phyloP scores from a whole-genome alignment of 2,113 vertebrate genomes.

The Mesitornis unicolor region DNA sequence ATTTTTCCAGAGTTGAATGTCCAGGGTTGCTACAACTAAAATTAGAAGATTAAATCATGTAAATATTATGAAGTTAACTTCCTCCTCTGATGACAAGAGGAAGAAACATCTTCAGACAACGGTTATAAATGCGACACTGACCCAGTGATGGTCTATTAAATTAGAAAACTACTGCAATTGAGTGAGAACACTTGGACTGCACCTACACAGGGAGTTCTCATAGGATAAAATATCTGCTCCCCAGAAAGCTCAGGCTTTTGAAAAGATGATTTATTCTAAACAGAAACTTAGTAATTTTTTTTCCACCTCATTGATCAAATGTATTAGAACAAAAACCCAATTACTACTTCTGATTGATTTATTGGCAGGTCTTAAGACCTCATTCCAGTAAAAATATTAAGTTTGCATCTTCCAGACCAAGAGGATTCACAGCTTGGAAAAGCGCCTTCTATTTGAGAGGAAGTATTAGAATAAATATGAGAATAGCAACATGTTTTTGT shows the following conservation, averaged over 20 bases:
- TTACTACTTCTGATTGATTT: neutral
- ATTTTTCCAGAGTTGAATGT: neutral
- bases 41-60: neutral
- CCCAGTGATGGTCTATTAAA: neutral
- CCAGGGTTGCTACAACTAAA: neutral
- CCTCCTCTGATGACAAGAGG: neutral
- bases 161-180: neutral
- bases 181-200: neutral
- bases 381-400: neutral
- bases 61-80: conserved; percentile 26
- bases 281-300: neutral
- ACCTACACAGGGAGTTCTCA: neutral
- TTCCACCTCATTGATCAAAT: neutral
- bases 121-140: conserved; percentile 22
- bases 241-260: neutral
- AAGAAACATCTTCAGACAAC: conserved; percentile 22
- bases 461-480: neutral
- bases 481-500: neutral
- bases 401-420: neutral
- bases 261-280: neutral
- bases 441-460: neutral
- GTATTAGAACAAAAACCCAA: neutral
- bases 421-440: neutral
- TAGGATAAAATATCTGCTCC: neutral
- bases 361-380: neutral